Percentiles rank a stretch among this genome's conserved stretches.
phyloP scores from a whole-genome alignment of 2,113 vertebrate species.

The Vidua chalybeata region DNA sequence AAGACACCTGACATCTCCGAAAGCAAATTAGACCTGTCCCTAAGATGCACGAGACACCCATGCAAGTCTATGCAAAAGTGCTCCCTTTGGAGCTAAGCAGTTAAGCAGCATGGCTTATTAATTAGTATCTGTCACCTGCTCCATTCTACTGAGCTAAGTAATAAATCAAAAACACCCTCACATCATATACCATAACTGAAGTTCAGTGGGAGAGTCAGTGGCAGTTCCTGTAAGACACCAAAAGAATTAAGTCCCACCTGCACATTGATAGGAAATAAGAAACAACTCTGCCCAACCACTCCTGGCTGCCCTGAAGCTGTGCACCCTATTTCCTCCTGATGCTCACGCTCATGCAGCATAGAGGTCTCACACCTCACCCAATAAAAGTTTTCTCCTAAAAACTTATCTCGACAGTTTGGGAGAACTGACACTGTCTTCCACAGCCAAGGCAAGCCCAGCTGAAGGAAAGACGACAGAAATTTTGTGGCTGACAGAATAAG shows the following conservation, averaged over 20 bases:
- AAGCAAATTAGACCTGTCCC: not conserved
- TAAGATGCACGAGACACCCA: not conserved
- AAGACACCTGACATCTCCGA: not conserved
- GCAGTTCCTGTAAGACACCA: not conserved
- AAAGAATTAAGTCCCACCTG: not conserved
- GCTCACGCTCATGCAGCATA: fast-evolving
- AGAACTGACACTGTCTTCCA: not conserved
- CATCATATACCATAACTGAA: not conserved
- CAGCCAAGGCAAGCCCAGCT: not conserved
- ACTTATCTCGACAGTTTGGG: fast-evolving
- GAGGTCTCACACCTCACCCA: not conserved
- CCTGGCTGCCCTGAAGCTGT: not conserved
- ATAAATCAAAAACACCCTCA: not conserved
- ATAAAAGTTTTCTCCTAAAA: not conserved
- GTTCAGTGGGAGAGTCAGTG: not conserved
- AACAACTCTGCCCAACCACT: not conserved
- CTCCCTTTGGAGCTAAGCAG: not conserved
- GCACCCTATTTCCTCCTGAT: not conserved
- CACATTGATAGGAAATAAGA: not conserved
- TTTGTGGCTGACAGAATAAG: not conserved
- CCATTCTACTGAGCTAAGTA: not conserved
- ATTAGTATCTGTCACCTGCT: not conserved
- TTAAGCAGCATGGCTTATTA: not conserved
- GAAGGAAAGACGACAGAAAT: not conserved
- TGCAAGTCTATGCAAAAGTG: fast-evolving